phyloP scores from a whole-genome alignment of 2,797 vertebrate species.

The Podargus strigoides region DNA sequence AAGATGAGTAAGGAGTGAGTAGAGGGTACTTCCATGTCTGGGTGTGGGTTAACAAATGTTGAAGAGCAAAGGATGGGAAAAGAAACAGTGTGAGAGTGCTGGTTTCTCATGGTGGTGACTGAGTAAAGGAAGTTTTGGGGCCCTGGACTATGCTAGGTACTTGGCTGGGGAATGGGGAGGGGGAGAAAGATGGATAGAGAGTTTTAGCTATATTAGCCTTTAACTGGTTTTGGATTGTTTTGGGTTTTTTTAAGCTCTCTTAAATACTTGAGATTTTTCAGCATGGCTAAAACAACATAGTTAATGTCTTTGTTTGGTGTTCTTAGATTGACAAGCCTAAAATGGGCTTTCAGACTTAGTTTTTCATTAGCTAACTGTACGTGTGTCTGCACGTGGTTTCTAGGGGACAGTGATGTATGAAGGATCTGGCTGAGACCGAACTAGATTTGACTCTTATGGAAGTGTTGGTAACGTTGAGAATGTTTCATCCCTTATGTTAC shows the following conservation, averaged over 20 bases:
- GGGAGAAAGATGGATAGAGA: not conserved
- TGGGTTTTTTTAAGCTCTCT: not conserved
- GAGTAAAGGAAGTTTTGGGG: not conserved
- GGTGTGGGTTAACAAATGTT: not conserved
- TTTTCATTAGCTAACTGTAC: not conserved
- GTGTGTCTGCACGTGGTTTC: not conserved
- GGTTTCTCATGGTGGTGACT: not conserved
- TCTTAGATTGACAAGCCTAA: not conserved
- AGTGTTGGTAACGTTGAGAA: not conserved
- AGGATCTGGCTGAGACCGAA: not conserved
- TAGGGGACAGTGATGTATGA: not conserved
- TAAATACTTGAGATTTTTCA: not conserved
- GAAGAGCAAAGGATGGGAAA: not conserved
- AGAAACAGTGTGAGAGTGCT: not conserved
- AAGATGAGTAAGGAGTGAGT: not conserved
- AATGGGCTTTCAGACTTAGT: not conserved
- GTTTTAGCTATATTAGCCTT: not conserved
- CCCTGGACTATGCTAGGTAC: not conserved
- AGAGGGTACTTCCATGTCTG: not conserved
- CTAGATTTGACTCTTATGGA: not conserved
- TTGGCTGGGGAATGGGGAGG: not conserved
- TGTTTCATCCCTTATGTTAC: not conserved
- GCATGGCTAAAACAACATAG: not conserved
- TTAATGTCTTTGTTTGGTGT: not conserved
- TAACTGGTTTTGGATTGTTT: accelerated